phyloP scores from a whole-genome alignment of 2,797 vertebrate genomes.

The Masticophis lateralis region DNA sequence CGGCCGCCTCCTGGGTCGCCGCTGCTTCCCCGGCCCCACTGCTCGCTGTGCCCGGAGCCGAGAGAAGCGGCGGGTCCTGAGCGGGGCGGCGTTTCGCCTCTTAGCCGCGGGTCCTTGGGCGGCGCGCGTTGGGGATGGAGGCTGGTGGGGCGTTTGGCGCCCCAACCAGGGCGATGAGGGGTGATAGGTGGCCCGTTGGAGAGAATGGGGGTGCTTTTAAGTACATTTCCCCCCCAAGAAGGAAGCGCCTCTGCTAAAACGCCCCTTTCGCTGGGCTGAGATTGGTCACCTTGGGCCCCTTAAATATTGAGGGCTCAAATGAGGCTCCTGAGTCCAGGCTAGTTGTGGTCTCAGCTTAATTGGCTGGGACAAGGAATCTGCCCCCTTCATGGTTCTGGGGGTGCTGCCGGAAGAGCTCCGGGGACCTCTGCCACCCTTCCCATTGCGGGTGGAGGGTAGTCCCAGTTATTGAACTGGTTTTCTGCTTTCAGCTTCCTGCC shows the following conservation, averaged over 20 bases:
- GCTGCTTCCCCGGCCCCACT: not conserved
- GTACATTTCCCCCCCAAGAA: not conserved
- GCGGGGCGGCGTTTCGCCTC: not conserved
- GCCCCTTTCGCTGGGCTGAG: not conserved
- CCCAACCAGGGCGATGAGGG: not conserved
- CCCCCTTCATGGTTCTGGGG: not conserved
- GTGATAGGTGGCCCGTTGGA: not conserved
- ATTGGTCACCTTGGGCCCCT: not conserved
- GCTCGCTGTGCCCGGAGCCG: not conserved
- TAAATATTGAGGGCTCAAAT: not conserved
- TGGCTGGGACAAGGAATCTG: fast-evolving
- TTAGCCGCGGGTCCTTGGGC: not conserved
- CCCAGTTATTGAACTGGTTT: not conserved
- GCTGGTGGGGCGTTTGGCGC: not conserved
- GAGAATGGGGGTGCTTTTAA: not conserved
- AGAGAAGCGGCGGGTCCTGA: not conserved
- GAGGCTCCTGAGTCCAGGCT: not conserved
- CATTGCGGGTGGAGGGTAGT: fast-evolving
- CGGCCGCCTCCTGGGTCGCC: not conserved
- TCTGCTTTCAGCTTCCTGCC: not conserved
- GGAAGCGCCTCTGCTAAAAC: not conserved
- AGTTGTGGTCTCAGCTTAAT: not conserved
- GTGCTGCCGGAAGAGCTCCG: not conserved
- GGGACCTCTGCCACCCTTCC: no score
- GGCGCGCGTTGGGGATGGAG: no score